These are phyloP conservation scores for Antheraea mylitta DNA, from an alignment of 1,140 invertebrate species.

Conservation along the genomic window DNA sequence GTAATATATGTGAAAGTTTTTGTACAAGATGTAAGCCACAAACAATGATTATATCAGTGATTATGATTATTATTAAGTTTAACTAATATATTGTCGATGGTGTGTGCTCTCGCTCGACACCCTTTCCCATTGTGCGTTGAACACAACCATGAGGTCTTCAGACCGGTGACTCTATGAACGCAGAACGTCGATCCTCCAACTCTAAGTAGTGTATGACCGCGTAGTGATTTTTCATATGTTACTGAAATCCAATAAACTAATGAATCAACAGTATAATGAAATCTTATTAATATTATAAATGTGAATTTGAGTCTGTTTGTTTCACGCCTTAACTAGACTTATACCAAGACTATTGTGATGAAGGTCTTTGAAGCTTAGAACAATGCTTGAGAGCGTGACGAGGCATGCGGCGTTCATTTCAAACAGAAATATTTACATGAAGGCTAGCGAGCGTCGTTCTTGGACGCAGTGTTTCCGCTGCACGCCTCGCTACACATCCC, in stretches of 20 bases:
- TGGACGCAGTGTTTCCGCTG: too few species aligned
- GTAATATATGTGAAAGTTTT: too few species aligned
- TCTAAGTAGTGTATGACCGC: conserved; percentile 9
- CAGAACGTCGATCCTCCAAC: conserved; percentile 14
- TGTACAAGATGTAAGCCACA: neutral
- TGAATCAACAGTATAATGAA: neutral
- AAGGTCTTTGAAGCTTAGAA: too few species aligned
- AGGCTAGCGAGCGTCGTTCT: too few species aligned
- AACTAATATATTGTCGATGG: conserved; percentile 23
- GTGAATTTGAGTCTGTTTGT: too few species aligned
- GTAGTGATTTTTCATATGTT: conserved; percentile 11
- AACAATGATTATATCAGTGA: conserved; percentile 15
- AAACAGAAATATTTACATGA: too few species aligned
- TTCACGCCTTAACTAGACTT: too few species aligned
- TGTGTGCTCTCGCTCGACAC: conserved; percentile 27
- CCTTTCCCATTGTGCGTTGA: conserved; percentile 28
- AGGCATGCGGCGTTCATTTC: too few species aligned
- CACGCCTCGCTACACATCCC: too few species aligned
- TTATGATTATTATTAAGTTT: conserved; percentile 31
- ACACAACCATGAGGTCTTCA: conserved; percentile 31
- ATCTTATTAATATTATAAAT: neutral
- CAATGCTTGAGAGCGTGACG: too few species aligned
- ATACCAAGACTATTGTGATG: too few species aligned
- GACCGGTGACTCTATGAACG: neutral
- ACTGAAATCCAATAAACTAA: conserved; percentile 6